Percentiles rank a stretch among this genome's conserved stretches.
Conservation (phyloP, 2,797 vertebrate species). For the Pempheris klunzingeri region DNA sequence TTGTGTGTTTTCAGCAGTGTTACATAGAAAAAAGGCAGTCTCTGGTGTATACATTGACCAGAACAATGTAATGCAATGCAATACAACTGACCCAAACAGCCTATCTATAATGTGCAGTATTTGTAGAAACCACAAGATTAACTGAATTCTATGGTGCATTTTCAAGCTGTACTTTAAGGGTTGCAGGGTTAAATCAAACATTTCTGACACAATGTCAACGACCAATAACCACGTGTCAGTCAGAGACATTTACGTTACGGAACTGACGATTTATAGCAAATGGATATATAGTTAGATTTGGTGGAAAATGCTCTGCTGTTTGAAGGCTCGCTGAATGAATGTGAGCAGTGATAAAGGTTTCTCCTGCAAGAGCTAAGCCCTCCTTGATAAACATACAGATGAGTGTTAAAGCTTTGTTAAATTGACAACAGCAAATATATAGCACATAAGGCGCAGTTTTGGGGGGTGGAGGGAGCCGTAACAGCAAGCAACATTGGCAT, state of each 20-base stretch:
- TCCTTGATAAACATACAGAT: neutral
- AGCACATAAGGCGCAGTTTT: neutral
- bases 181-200: neutral
- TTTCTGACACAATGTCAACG: neutral
- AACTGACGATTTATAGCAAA: neutral
- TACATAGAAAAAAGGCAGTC: conserved; percentile 34
- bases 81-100: conserved; percentile 12
- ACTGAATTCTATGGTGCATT: neutral
- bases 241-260: neutral
- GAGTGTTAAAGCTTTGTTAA: no score
- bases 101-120: conserved; percentile 10
- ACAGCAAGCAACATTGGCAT: neutral
- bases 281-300: neutral
- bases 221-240: neutral
- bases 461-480: neutral
- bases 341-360: no score
- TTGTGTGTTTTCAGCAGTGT: conserved; percentile 30
- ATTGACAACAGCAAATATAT: neutral
- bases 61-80: conserved; percentile 1
- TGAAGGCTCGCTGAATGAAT: neutral
- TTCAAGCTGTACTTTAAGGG: neutral
- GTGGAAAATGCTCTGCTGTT: neutral
- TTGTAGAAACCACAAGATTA: neutral
- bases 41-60: conserved; percentile 29
- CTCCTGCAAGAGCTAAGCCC: neutral